Conservation (phyloP, 2,888 invertebrate species). For the Nipponacmea schrenckii region DNA sequence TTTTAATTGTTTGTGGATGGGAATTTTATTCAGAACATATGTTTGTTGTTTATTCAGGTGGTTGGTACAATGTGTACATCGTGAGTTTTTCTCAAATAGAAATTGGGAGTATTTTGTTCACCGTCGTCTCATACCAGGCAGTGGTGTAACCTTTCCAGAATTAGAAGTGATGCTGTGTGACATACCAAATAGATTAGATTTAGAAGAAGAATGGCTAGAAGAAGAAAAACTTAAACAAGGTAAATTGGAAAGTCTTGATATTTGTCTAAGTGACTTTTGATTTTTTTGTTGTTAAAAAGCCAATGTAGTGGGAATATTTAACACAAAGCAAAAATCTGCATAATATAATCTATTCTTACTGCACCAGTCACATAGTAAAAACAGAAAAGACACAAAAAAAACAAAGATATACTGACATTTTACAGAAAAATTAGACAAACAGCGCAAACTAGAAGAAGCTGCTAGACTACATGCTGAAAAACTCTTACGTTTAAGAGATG, state of each 20-base stretch:
- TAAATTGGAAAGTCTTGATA: conserved; percentile 16
- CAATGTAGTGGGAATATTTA: too few species aligned
- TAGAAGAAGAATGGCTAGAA: conserved; percentile 47
- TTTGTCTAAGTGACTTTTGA: neutral
- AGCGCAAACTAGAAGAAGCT: conserved; percentile 28
- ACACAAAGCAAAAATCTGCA: too few species aligned
- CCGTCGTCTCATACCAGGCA: conserved; percentile 54
- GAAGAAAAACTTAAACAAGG: conserved; percentile 50
- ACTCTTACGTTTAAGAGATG: conserved; percentile 27
- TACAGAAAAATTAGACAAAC: conserved; percentile 26
- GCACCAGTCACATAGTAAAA: too few species aligned
- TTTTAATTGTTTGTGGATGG: too few species aligned
- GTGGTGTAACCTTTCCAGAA: conserved; percentile 59
- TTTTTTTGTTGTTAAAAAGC: too few species aligned
- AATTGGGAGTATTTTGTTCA: conserved; percentile 60
- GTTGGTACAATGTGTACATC: conserved; percentile 62
- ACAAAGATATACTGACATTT: neutral
- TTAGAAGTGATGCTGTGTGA: conserved; percentile 65
- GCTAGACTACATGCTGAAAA: conserved; percentile 27
- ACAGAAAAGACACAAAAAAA: too few species aligned
- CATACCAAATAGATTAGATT: conserved; percentile 52
- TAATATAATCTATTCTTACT: too few species aligned
- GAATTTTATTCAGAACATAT: neutral
- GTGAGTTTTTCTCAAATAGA: conserved; percentile 53
- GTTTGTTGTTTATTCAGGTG: conserved; percentile 45